phyloP scores from a whole-genome alignment of 2,113 vertebrate genomes.

The Serinus canaria region DNA sequence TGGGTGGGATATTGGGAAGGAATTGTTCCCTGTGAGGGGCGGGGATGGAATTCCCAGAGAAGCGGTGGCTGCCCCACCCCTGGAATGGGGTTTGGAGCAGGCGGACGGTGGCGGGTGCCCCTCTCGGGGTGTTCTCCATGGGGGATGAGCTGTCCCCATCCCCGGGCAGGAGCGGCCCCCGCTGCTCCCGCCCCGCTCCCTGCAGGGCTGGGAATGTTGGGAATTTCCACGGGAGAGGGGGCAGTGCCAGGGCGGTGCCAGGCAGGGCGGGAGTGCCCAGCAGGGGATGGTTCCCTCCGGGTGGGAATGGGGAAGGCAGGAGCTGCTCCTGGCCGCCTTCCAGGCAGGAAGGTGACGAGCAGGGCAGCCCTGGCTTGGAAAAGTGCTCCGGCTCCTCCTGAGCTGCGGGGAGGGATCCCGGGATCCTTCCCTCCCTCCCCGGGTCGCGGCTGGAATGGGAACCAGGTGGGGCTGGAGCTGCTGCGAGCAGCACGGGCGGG shows the following conservation, averaged over 20 bases:
- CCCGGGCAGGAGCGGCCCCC: not conserved
- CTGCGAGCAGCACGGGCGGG: not conserved
- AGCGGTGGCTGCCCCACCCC: not conserved
- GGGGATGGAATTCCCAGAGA: not conserved
- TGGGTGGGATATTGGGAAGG: not conserved
- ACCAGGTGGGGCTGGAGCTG: slow-evolving; percentile 55
- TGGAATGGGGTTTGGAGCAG: not conserved
- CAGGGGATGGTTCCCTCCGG: slow-evolving; percentile 66
- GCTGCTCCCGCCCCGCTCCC: not conserved
- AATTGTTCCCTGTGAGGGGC: not conserved
- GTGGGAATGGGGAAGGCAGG: slow-evolving; percentile 54
- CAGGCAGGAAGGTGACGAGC: slow-evolving; percentile 69
- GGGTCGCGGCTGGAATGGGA: slow-evolving; percentile 46
- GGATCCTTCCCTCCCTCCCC: not conserved
- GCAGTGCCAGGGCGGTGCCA: not conserved
- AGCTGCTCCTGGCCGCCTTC: slow-evolving; percentile 48
- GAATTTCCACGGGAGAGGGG: not conserved
- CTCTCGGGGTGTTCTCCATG: not conserved
- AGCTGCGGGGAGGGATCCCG: not conserved
- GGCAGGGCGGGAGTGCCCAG: not conserved
- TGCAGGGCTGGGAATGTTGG: accelerated
- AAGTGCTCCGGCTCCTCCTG: not conserved
- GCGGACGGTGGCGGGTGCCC: not conserved
- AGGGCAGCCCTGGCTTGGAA: slow-evolving; percentile 55
- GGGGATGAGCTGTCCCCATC: not conserved